Percentiles rank a stretch among this genome's conserved stretches.
Conservation (phyloP, 2,113 vertebrate genomes). For the Larimichthys crocea region DNA sequence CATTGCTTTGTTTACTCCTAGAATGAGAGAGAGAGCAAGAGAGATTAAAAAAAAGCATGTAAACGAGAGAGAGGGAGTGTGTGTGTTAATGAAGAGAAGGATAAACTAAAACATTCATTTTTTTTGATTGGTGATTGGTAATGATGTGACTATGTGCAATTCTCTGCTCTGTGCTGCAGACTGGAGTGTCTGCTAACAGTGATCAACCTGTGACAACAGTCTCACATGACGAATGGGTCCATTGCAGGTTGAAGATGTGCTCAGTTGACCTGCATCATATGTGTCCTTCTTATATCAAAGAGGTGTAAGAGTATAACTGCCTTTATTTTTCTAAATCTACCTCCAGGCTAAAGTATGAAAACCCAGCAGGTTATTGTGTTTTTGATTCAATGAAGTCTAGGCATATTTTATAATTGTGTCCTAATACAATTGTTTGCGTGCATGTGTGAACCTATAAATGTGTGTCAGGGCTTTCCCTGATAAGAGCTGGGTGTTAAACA, state of each 20-base stretch:
- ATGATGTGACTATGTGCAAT: background rate
- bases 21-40: background rate
- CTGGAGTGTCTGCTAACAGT: background rate
- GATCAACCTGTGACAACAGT: background rate
- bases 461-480: slow-evolving; percentile 12
- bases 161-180: background rate
- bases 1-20: background rate
- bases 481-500: slow-evolving; percentile 52
- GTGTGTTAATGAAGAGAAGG: background rate
- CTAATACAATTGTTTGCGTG: background rate
- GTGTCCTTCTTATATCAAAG: background rate
- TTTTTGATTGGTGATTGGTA: background rate
- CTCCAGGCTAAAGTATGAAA: slow-evolving; percentile 17
- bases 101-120: background rate
- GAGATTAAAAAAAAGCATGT: background rate
- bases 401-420: background rate
- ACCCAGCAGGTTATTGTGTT: slow-evolving; percentile 37
- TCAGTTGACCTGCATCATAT: too few species aligned
- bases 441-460: slow-evolving; percentile 40
- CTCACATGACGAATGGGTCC: background rate
- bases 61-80: background rate
- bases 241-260: background rate
- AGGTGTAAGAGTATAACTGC: background rate
- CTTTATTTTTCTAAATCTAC: background rate
- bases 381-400: slow-evolving; percentile 31